Evolutionary conservation across 1,140 invertebrate genomes (phyloP).

Genomic region (Bombus confusus): DNA sequence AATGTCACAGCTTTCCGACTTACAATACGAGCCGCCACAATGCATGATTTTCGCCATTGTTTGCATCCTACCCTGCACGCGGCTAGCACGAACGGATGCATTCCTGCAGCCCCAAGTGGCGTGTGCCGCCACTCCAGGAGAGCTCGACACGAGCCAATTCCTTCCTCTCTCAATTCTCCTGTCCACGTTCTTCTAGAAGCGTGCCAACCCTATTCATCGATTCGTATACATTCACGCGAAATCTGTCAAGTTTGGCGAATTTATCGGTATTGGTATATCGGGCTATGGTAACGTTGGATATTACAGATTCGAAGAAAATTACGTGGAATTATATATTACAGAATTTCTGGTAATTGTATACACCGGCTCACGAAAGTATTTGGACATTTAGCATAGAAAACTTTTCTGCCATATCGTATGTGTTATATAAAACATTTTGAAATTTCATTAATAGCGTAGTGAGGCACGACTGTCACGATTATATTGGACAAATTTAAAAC

Average conservation of each 20-base stretch:
- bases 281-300: neutral
- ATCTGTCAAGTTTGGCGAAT: neutral
- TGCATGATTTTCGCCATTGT: slow-evolving; percentile 81
- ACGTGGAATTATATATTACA: neutral
- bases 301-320: neutral
- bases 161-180: neutral
- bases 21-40: slow-evolving; percentile 77
- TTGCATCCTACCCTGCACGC: slow-evolving; percentile 72
- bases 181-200: neutral
- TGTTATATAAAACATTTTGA: no score
- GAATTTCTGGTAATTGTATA: neutral
- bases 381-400: no score
- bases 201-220: neutral
- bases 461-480: no score
- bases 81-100: slow-evolving; percentile 63
- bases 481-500: no score
- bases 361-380: no score
- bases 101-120: slow-evolving; percentile 48
- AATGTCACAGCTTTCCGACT: slow-evolving; percentile 79
- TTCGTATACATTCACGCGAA: slow-evolving; percentile 1
- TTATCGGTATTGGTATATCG: neutral
- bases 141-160: slow-evolving; percentile 51
- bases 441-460: no score
- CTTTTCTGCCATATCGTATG: no score
- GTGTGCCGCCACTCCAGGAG: slow-evolving; percentile 44